These are phyloP conservation scores for Sussaba pulchella DNA, from an alignment of 2,888 invertebrate genomes.

Conservation along the genomic window DNA sequence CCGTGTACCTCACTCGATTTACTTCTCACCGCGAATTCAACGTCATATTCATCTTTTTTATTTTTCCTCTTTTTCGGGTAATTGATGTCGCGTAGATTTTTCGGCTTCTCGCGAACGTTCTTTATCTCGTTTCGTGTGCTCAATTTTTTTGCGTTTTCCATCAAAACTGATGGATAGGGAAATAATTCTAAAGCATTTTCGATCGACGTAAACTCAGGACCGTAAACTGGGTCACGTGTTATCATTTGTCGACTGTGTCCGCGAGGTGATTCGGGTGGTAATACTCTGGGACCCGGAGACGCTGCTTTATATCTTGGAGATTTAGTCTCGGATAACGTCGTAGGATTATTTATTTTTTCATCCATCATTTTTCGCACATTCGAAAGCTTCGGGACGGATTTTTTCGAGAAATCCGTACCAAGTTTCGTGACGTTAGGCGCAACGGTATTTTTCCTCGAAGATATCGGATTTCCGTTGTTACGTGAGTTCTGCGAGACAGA, in stretches of 20 bases:
- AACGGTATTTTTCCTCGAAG: conserved; percentile 1
- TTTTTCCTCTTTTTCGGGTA: not conserved
- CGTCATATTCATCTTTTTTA: conserved; percentile 1
- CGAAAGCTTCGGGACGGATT: conserved; percentile 5
- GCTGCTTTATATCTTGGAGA: not conserved
- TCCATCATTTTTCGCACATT: not conserved
- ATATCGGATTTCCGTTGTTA: not conserved
- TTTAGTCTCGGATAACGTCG: not conserved
- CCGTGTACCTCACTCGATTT: not conserved
- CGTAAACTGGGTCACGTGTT: not conserved
- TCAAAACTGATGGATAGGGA: not conserved
- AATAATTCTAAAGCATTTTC: not conserved
- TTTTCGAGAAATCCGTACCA: conserved; percentile 4
- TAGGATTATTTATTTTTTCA: not conserved
- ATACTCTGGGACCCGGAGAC: not conserved
- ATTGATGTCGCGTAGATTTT: conserved; percentile 28
- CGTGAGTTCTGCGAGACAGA: not conserved
- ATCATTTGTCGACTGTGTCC: not conserved
- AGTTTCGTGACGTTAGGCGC: not conserved
- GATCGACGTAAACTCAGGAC: not conserved
- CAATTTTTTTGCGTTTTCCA: not conserved
- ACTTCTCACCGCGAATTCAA: conserved; percentile 13
- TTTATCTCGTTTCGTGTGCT: not conserved
- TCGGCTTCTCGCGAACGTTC: conserved; percentile 7
- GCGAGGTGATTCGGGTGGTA: not conserved